Evolutionary conservation across 2,113 vertebrate species (phyloP).

Genomic region (Paratilapia polleni): DNA sequence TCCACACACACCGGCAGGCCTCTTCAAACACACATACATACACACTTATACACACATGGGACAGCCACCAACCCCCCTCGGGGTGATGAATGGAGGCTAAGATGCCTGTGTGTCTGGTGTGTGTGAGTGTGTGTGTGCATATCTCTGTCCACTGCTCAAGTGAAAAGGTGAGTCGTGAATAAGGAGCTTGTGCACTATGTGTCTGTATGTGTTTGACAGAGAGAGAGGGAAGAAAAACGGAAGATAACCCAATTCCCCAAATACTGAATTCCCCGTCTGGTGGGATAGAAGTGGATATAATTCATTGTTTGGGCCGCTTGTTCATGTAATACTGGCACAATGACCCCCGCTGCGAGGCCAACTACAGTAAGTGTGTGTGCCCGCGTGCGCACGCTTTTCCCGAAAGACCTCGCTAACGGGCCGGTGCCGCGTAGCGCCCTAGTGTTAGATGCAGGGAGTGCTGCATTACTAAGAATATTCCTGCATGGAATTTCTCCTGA

Average conservation of each 20-base stretch:
- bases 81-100: constrained; percentile 92
- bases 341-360: constrained; percentile 65
- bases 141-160: constrained; percentile 38
- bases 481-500: constrained; percentile 83
- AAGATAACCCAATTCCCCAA: constrained; percentile 65
- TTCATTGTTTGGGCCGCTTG: constrained; percentile 64
- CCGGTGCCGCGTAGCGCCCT: constrained; percentile 30
- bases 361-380: constrained; percentile 26
- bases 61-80: constrained; percentile 87
- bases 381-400: constrained; percentile 68
- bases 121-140: constrained; percentile 64
- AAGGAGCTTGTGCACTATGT: constrained; percentile 35
- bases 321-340: constrained; percentile 63
- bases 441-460: constrained; percentile 65
- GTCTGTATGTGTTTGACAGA: constrained; percentile 3
- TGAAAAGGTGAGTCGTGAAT: constrained; percentile 67
- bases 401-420: constrained; percentile 51
- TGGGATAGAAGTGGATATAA: constrained; percentile 42
- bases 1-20: constrained; percentile 15
- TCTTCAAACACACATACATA: constrained; percentile 25
- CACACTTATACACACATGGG: constrained; percentile 80
- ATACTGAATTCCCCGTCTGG: constrained; percentile 62
- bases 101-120: constrained; percentile 69
- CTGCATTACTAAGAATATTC: constrained; percentile 82
- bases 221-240: background rate